Conservation (phyloP, 2,888 invertebrate species). For the Chironomus riparius region DNA sequence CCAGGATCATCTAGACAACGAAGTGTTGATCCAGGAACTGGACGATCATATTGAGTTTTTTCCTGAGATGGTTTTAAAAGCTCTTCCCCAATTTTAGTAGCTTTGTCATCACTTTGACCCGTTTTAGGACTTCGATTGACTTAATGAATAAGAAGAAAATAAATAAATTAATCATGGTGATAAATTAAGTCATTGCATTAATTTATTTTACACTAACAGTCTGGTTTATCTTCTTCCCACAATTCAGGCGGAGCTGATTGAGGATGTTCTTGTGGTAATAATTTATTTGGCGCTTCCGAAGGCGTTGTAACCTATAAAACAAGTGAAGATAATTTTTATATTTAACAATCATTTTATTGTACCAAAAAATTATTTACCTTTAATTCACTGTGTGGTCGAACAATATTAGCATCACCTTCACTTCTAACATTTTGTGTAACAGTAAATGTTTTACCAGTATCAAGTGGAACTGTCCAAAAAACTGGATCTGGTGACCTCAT, state of each 20-base stretch:
- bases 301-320: slow-evolving; percentile 48
- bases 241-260: slow-evolving; percentile 60
- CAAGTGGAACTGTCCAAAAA: slow-evolving; percentile 89
- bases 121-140: neutral
- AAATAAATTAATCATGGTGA: neutral
- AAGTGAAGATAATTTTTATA: too few relatives aligned
- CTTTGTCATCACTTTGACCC: neutral
- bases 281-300: slow-evolving; percentile 50
- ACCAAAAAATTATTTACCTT: slow-evolving; percentile 48
- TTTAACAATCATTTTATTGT: too few relatives aligned
- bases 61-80: slow-evolving; percentile 4
- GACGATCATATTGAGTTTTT: slow-evolving; percentile 35
- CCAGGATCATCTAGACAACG: slow-evolving; percentile 49
- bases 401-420: slow-evolving; percentile 51
- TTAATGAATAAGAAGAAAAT: neutral
- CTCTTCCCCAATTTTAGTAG: neutral
- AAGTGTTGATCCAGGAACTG: slow-evolving; percentile 45
- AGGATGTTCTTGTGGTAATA: slow-evolving; percentile 35
- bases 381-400: slow-evolving; percentile 81
- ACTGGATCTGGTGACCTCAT: slow-evolving; percentile 90
- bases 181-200: neutral
- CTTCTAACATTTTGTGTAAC: slow-evolving; percentile 80
- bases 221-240: slow-evolving; percentile 45
- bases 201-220: slow-evolving; percentile 44
- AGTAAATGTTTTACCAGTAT: slow-evolving; percentile 87